Base-by-base conservation (phyloP, 2,797 vertebrate genomes). In the Cottoperca gobio region DNA sequence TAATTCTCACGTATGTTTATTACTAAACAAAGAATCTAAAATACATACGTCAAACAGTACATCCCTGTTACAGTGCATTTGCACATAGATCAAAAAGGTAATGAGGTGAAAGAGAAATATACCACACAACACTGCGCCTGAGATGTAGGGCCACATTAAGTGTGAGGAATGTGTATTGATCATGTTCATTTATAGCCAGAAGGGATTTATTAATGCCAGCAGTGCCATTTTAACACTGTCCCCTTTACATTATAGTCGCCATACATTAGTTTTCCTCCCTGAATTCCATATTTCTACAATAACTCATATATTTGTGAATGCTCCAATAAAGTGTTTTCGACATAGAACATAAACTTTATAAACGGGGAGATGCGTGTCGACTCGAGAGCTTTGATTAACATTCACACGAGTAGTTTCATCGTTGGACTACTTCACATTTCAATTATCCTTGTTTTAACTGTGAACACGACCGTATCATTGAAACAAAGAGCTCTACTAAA, bases 241-340 rank as follows among this genome's bases (percentile, higher is more conserved):
- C 19, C 14, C 11, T 45, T 58, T 76, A 31, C 16, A 42, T 46
- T 21, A 17, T 42, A 26, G 71, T 49, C 78, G 52, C 24, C 54
- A 28, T 61, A 46, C 19, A 35, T n/a, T 6, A 24, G 39, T 26
- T 59, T 42, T 14, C 16, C 9, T 52, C 13, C 14, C 21, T 54
- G 4, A 39, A 54, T 7, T 23, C 14, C 26, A 59, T 3, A 61
- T 53, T 12, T 45, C 28, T 12, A 13, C 60, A 5, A 79, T 49
- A 50, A 77, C n/a, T n/a, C n/a, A n/a, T n/a, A n/a, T n/a, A n/a
- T 70, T 23, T 21, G 11, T 48, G 35, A 71, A 54, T 67, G 63
- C 21, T 8, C n/a, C 16, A 49, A 23, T 39, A 33, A n/a, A 33
- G n/a, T 55, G 19, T 16, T 57, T 60, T 60, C 21, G 28, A 59